Conservation (phyloP, 1,140 invertebrate genomes). For the Solenopsis invicta region DNA sequence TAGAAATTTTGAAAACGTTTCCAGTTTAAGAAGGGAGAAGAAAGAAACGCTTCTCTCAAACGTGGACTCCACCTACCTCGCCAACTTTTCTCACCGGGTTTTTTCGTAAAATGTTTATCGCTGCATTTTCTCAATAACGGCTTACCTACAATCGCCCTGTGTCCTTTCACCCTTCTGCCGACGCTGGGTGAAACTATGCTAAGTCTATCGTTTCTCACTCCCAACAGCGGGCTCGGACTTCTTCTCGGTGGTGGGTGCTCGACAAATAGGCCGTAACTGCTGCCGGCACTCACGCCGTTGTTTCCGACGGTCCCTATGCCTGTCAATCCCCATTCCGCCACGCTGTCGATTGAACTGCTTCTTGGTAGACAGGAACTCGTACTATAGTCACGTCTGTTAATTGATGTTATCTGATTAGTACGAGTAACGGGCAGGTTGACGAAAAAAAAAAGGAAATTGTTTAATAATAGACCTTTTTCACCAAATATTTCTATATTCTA, state of each 20-base stretch:
- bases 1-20: not conserved
- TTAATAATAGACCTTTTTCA: not conserved
- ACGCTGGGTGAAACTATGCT: constrained; percentile 91
- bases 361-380: constrained; percentile 87
- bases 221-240: constrained; percentile 85
- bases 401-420: constrained; percentile 7
- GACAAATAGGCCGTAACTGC: constrained; percentile 83
- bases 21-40: not conserved
- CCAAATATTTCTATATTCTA: not conserved
- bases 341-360: constrained; percentile 92
- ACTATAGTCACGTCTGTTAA: constrained; percentile 80
- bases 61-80: not conserved
- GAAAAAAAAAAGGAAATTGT: not conserved
- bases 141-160: constrained; percentile 91
- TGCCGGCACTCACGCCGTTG: constrained; percentile 74
- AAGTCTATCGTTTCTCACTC: constrained; percentile 86
- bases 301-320: constrained; percentile 77
- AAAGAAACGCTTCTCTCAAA: not conserved
- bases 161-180: constrained; percentile 91
- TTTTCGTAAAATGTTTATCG: not conserved
- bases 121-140: constrained; percentile 65
- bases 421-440: not conserved
- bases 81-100: not conserved
- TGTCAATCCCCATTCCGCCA: constrained; percentile 82
- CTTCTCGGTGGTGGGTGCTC: constrained; percentile 86